Evolutionary conservation across 2,797 vertebrate species (phyloP).

Genomic region (Smutsia temminckii): DNA sequence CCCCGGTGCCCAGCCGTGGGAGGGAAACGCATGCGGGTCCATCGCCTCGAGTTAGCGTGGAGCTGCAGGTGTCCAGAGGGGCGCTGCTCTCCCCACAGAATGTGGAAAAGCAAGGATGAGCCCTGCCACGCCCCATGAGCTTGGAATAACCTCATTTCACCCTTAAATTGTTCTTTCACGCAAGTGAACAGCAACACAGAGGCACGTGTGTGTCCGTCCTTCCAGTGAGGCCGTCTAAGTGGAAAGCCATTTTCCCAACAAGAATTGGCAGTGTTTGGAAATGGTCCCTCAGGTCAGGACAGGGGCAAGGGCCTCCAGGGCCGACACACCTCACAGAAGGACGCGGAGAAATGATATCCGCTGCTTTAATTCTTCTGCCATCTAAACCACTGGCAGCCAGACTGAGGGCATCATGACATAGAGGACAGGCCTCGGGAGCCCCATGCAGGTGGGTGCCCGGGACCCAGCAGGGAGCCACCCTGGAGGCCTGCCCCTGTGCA

Average conservation of each 20-base stretch:
- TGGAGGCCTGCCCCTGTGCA: not conserved
- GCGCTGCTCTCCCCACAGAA: not conserved
- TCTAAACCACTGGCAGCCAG: not conserved
- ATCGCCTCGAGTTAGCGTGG: too few relatives aligned
- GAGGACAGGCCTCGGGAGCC: too few relatives aligned
- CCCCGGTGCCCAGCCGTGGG: too few relatives aligned
- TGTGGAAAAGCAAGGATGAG: not conserved
- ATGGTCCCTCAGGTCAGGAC: not conserved
- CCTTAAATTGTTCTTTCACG: too few relatives aligned
- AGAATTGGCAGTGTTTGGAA: too few relatives aligned
- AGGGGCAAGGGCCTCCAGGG: not conserved
- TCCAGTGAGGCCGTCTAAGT: not conserved
- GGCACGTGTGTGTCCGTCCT: too few relatives aligned
- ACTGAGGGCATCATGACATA: fast-evolving
- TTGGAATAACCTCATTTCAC: not conserved
- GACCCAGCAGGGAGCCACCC: not conserved
- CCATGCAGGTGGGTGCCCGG: not conserved
- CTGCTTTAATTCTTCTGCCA: not conserved
- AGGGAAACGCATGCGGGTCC: not conserved
- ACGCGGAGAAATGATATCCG: not conserved
- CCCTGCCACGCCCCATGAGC: not conserved
- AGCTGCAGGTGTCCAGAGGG: not conserved
- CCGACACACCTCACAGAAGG: not conserved
- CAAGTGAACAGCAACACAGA: too few relatives aligned
- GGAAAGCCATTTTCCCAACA: not conserved